phyloP scores from a whole-genome alignment of 2,797 vertebrate genomes.

The Sebastes vulpes region DNA sequence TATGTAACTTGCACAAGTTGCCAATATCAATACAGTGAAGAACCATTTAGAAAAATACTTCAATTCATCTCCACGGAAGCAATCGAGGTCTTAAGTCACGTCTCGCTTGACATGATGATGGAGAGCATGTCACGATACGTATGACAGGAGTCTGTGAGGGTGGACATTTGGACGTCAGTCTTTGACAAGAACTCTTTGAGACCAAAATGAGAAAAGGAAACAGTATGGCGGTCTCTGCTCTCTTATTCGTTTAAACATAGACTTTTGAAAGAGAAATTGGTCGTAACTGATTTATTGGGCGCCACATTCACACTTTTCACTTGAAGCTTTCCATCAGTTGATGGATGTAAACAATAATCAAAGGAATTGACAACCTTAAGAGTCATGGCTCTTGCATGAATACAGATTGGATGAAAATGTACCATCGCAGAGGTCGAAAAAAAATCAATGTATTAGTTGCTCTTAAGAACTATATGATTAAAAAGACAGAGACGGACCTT shows the following conservation, averaged over 20 bases:
- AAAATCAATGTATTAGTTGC: neutral
- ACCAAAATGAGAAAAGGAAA: neutral
- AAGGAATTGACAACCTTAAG: slow-evolving; percentile 9
- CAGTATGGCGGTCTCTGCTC: neutral
- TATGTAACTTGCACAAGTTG: neutral
- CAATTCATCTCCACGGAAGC: neutral
- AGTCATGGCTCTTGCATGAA: neutral
- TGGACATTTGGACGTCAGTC: neutral
- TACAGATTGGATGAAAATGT: slow-evolving; percentile 1
- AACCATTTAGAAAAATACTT: neutral
- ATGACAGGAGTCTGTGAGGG: neutral
- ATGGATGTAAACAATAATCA: slow-evolving; percentile 44
- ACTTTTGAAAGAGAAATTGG: slow-evolving; percentile 2
- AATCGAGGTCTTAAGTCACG: neutral
- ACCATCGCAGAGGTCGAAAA: neutral
- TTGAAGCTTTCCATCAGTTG: slow-evolving; percentile 11
- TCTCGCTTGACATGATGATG: neutral
- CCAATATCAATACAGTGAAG: neutral
- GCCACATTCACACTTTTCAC: neutral
- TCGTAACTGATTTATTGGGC: neutral
- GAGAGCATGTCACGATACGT: neutral
- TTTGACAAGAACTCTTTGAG: no score
- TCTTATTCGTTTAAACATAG: neutral
- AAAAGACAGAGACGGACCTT: neutral
- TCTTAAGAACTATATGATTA: slow-evolving; percentile 30